phyloP scores from a whole-genome alignment of 2,797 vertebrate genomes.

The Dromococcyx pavoninus region DNA sequence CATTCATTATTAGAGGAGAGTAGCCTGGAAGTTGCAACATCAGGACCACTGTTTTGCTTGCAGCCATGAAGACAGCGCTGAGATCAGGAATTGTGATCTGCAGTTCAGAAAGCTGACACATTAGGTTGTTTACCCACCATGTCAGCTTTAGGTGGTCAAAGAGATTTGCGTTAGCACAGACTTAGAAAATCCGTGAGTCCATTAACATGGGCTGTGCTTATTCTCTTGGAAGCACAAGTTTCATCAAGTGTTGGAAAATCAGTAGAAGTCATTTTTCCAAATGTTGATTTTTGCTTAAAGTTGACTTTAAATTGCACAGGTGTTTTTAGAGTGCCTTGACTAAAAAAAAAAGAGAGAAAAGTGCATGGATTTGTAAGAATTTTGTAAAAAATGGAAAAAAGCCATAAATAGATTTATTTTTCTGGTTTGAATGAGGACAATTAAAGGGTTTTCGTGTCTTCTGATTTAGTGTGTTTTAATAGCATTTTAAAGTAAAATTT shows the following conservation, averaged over 20 bases:
- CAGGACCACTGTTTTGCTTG: conserved; percentile 25
- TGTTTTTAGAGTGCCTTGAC: conserved; percentile 74
- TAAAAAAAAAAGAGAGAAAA: background rate
- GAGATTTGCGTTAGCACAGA: conserved; percentile 49
- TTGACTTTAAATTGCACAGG: conserved; percentile 77
- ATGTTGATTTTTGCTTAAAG: conserved; percentile 73
- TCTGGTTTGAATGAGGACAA: conserved; percentile 63
- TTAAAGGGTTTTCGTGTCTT: conserved; percentile 65
- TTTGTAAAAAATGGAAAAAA: conserved; percentile 57
- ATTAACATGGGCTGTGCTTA: conserved; percentile 42
- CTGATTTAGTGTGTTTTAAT: conserved; percentile 61
- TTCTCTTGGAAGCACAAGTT: conserved; percentile 49
- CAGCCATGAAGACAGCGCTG: conserved; percentile 46
- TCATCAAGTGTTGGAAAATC: conserved; percentile 54
- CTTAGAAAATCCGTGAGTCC: conserved; percentile 41
- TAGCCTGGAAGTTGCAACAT: conserved; percentile 43
- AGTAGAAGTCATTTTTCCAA: conserved; percentile 32
- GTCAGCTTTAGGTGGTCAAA: conserved; percentile 60
- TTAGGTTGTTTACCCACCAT: conserved; percentile 38
- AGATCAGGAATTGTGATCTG: conserved; percentile 48
- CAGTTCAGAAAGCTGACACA: conserved; percentile 46
- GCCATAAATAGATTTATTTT: conserved; percentile 67
- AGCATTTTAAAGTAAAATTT: conserved; percentile 64
- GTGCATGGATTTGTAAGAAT: conserved; percentile 53
- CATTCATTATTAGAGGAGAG: conserved; percentile 51